Evolutionary conservation across 37 sponge, comb jelly and placozoan genomes (phyloP), one percentile per base, ranked within the genome.

Genomic region (Mnemiopsis leidyi): DNA sequence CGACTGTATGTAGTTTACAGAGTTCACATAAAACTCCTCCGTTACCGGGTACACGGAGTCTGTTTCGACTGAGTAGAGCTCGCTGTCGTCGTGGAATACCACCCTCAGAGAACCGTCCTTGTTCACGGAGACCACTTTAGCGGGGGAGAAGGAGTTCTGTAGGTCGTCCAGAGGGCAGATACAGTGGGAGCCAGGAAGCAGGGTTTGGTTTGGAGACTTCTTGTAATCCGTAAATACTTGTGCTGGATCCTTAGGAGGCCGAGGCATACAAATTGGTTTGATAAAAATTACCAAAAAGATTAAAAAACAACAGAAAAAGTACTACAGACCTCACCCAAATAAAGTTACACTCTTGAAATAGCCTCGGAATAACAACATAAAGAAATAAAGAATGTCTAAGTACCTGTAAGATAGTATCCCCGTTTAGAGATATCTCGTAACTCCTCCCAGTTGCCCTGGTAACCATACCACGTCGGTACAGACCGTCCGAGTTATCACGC

Each of bases 111-210:
- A 28, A 3, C 20, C 18, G 48, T 85, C 90, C 35, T 23, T 32
- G 25, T 85, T 33, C 0, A 85, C 90, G 13, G 33, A 16, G 37
- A 36, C 3, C 5, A 85, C 90, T 40, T 39, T 85, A 23, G 38
- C 90, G 29, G 90, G 90, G 26, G 61, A 40, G 39, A 85, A 85
- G 61, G 36, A 40, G 30, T 85, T 39, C 36, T 85, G 32, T 0
- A 85, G 90, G n/a, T 40, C 48, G 26, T 85, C 61, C 39, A 85
- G 48, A 26, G 90, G 90, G 61, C 90, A 85, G 36, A 85, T 23
- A 61, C 90, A 85, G 48, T 85, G 30, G 35, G 36, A 85, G 9
- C 48, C 90, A 1, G 35, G 36, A 2, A 0, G 24, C 18, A 85
- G 25, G 61, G 25, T 21, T 25, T 40, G 36, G 16, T 40, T 26